phyloP scores from a whole-genome alignment of 2,888 invertebrate genomes.

The Melanostoma mellinum region DNA sequence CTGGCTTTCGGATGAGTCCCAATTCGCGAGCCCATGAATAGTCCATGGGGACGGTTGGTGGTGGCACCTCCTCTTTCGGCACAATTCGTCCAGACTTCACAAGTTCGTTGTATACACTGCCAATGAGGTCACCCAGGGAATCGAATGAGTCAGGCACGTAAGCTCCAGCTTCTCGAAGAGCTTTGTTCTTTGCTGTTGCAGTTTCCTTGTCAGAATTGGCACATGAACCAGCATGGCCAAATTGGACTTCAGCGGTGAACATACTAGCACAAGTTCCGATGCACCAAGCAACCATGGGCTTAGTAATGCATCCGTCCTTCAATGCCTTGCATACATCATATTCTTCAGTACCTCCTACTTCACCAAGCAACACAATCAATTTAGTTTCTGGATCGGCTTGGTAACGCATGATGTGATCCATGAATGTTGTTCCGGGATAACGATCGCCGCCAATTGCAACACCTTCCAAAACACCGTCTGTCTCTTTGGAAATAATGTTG shows the following conservation, averaged over 20 bases:
- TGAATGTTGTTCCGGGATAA: constrained; percentile 98
- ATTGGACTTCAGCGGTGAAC: constrained; percentile 96
- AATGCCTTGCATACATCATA: constrained; percentile 97
- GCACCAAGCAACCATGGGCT: constrained; percentile 99
- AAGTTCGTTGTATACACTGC: constrained; percentile 88
- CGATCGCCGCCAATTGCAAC: constrained; percentile 99
- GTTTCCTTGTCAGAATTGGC: constrained; percentile 97
- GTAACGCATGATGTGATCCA: constrained; percentile 96
- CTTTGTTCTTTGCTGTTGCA: constrained; percentile 95
- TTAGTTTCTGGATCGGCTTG: constrained; percentile 92
- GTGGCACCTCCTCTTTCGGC: constrained; percentile 95
- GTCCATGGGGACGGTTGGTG: constrained; percentile 99
- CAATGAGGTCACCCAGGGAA: constrained; percentile 91
- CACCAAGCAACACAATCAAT: constrained; percentile 97
- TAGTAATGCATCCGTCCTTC: constrained; percentile 90
- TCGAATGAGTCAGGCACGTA: constrained; percentile 97
- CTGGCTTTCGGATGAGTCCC: constrained; percentile 98
- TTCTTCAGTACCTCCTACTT: constrained; percentile 99
- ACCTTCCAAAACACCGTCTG: constrained; percentile 98
- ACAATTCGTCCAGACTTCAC: constrained; percentile 92
- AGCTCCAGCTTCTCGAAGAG: constrained; percentile 91
- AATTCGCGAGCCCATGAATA: constrained; percentile 98
- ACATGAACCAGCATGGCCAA: constrained; percentile 99
- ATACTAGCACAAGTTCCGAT: constrained; percentile 95
- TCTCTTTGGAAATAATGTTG: constrained; percentile 97